Evolutionary conservation across 2,888 invertebrate species (phyloP).

Genomic region (Diogma glabrata): DNA sequence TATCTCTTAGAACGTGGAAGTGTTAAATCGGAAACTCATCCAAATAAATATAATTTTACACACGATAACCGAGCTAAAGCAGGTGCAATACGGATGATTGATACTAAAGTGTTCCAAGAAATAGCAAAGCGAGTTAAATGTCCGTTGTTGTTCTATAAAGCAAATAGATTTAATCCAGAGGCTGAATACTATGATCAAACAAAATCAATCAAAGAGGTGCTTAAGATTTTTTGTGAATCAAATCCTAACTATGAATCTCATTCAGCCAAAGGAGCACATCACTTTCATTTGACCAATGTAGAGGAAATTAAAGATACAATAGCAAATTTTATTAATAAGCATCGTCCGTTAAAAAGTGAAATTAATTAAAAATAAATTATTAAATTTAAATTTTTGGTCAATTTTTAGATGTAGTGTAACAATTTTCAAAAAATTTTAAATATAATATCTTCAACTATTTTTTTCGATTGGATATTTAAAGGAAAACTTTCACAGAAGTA

Average conservation of each 20-base stretch:
- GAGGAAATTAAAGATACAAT: constrained; percentile 38
- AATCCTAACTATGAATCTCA: constrained; percentile 46
- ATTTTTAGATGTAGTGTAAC: too few relatives aligned
- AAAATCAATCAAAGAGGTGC: constrained; percentile 38
- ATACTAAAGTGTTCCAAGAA: too few relatives aligned
- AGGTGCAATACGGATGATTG: constrained; percentile 40
- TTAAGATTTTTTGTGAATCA: constrained; percentile 39
- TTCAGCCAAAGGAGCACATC: constrained; percentile 57
- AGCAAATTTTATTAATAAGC: constrained; percentile 41
- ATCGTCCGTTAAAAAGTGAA: not conserved
- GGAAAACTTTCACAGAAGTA: too few relatives aligned
- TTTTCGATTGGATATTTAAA: too few relatives aligned
- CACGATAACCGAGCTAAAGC: constrained; percentile 53
- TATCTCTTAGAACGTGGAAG: constrained; percentile 45
- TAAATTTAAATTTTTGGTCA: too few relatives aligned
- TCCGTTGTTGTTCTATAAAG: constrained; percentile 49
- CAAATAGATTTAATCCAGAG: constrained; percentile 32
- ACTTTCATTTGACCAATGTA: constrained; percentile 27
- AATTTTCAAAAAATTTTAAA: too few relatives aligned
- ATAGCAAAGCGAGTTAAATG: constrained; percentile 45
- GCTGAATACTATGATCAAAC: constrained; percentile 44
- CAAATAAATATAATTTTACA: constrained; percentile 49
- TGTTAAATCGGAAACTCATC: constrained; percentile 41
- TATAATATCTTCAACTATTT: too few relatives aligned
- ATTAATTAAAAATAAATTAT: too few relatives aligned